Conservation (phyloP, 2,888 invertebrate species). For the Chorisops tibialis region DNA sequence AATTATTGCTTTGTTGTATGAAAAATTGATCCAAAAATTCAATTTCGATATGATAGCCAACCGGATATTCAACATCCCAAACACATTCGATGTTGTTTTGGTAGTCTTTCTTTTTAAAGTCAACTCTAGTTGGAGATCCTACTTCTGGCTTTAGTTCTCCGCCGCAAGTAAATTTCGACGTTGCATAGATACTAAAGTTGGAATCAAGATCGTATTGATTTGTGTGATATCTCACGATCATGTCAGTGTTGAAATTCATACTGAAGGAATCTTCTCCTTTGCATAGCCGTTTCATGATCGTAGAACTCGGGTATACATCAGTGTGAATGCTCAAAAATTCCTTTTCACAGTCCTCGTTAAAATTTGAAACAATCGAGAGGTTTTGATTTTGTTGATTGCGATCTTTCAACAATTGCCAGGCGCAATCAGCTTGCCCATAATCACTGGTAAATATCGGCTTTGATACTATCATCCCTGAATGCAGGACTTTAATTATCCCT, state of each 20-base stretch:
- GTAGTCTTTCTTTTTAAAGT: conserved; percentile 52
- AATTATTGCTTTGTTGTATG: conserved; percentile 66
- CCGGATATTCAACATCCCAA: conserved; percentile 66
- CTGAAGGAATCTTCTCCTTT: conserved; percentile 39
- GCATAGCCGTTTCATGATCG: background rate
- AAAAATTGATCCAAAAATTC: conserved; percentile 69
- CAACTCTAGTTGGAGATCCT: background rate
- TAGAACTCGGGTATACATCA: conserved; percentile 37
- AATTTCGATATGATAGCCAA: conserved; percentile 64
- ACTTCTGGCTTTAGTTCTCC: conserved; percentile 54
- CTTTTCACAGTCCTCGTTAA: conserved; percentile 57
- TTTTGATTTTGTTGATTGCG: background rate
- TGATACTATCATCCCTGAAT: conserved; percentile 43
- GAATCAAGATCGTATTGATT: conserved; percentile 39
- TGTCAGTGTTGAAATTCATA: conserved; percentile 39
- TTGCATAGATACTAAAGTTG: conserved; percentile 31
- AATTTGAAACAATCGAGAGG: conserved; percentile 50
- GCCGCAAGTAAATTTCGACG: conserved; percentile 54
- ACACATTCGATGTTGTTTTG: conserved; percentile 72
- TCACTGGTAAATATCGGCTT: conserved; percentile 42
- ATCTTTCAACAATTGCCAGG: conserved; percentile 61
- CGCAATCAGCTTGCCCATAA: conserved; percentile 61
- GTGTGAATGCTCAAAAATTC: conserved; percentile 56
- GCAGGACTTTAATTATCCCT: conserved; percentile 54
- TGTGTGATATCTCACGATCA: conserved; percentile 68